Conservation (phyloP, 2,888 invertebrate species). For the Limnephilus auricula region DNA sequence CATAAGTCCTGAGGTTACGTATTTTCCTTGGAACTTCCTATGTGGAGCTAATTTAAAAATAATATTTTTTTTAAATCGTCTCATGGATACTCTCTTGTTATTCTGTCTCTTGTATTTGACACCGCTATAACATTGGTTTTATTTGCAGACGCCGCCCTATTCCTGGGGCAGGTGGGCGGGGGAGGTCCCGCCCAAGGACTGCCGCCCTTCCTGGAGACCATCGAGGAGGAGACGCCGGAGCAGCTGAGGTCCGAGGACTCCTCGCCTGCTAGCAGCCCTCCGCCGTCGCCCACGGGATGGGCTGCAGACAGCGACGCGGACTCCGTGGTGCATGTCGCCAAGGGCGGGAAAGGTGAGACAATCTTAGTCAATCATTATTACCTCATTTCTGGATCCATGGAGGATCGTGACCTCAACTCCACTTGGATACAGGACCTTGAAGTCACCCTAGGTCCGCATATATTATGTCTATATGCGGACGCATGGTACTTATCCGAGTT, state of each 20-base stretch:
- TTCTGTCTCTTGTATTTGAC: not conserved
- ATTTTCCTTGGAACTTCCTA: no score
- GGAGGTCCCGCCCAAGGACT: slow-evolving; percentile 73
- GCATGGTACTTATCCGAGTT: no score
- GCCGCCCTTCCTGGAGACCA: slow-evolving; percentile 88
- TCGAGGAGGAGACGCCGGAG: slow-evolving; percentile 92
- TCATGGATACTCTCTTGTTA: no score
- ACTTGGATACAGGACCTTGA: no score
- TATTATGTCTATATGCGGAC: no score
- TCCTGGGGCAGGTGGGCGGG: slow-evolving; percentile 69
- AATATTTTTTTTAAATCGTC: no score
- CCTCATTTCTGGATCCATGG: no score
- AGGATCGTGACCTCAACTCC: no score
- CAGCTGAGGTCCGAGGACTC: slow-evolving; percentile 86
- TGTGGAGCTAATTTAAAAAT: no score
- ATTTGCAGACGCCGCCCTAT: slow-evolving; percentile 72
- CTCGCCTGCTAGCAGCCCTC: slow-evolving; percentile 81
- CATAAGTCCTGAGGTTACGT: no score
- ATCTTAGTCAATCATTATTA: not conserved
- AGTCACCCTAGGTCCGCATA: no score
- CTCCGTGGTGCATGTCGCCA: slow-evolving; percentile 86
- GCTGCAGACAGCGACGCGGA: slow-evolving; percentile 88
- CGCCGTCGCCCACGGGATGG: slow-evolving; percentile 77
- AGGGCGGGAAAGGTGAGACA: slow-evolving; percentile 70
- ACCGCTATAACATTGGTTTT: not conserved